These are phyloP conservation scores for Crenuchus spilurus DNA, from an alignment of 2,797 vertebrate species.

Conservation along the genomic window DNA sequence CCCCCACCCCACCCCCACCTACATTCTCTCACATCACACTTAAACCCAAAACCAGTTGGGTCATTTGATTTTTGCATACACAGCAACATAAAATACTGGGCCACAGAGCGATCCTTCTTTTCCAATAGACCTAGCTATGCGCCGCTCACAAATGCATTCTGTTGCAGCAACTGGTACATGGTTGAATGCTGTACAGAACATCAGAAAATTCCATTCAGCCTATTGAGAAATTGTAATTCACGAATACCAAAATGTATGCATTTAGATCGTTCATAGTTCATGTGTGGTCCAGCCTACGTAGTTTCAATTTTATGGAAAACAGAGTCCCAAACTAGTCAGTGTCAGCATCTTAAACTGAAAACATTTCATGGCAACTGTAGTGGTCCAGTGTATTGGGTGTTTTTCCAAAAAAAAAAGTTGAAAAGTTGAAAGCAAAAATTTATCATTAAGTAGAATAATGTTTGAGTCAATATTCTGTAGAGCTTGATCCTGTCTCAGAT, in stretches of 20 bases:
- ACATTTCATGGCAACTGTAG: too few relatives aligned
- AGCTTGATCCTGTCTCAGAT: background rate
- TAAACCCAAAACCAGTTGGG: constrained; percentile 62
- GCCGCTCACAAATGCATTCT: background rate
- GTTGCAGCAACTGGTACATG: background rate
- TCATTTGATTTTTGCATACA: constrained; percentile 31
- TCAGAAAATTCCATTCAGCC: background rate
- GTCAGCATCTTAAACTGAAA: too few relatives aligned
- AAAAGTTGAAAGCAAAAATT: too few relatives aligned
- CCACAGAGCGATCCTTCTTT: constrained; percentile 25
- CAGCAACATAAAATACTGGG: constrained; percentile 16
- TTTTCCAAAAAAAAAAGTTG: too few relatives aligned
- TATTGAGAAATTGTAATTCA: background rate
- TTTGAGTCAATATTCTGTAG: background rate
- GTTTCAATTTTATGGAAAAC: too few relatives aligned
- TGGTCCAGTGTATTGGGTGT: too few relatives aligned
- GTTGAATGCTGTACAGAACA: background rate
- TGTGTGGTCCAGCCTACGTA: too few relatives aligned
- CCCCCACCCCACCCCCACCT: too few relatives aligned
- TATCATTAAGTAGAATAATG: background rate
- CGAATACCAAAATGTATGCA: background rate
- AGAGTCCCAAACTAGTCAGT: too few relatives aligned
- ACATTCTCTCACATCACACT: constrained; percentile 12
- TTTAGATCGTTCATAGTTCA: background rate
- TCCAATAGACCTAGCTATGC: constrained; percentile 21